Percentiles rank a stretch among this genome's conserved stretches.
phyloP scores from a whole-genome alignment of 2,888 invertebrate species.

The Anorthoa munda region DNA sequence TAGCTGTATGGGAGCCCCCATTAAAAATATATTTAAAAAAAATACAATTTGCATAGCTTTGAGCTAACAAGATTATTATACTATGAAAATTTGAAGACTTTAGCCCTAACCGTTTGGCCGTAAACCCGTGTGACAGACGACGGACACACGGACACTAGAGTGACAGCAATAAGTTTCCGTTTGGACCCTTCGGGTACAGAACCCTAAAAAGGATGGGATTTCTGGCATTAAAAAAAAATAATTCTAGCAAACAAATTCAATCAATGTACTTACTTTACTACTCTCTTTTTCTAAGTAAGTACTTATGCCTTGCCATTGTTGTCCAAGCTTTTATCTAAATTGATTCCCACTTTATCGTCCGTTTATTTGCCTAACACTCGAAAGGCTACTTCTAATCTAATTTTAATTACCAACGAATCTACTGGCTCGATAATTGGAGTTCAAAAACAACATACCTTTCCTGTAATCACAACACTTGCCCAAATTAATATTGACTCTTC shows the following conservation, averaged over 20 bases:
- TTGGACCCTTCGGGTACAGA: no score
- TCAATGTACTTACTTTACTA: neutral
- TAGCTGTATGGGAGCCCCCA: no score
- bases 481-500: slow-evolving; percentile 57
- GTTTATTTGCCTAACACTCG: slow-evolving; percentile 32
- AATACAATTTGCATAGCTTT: no score
- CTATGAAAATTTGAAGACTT: no score
- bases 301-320: slow-evolving; percentile 8
- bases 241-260: neutral
- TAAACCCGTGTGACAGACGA: no score
- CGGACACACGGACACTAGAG: no score
- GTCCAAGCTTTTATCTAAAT: slow-evolving; percentile 22
- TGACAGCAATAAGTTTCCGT: no score
- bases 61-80: no score
- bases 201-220: no score
- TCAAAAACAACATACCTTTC: slow-evolving; percentile 38
- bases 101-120: no score
- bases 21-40: no score
- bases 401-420: slow-evolving; percentile 47
- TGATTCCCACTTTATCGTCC: slow-evolving; percentile 26
- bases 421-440: slow-evolving; percentile 40
- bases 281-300: neutral
- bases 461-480: slow-evolving; percentile 45
- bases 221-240: no score
- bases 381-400: slow-evolving; percentile 42